Evolutionary conservation across 53 echinoderm and acorn worm species (phyloP), one percentile per base, ranked within the genome.

Genomic region (Astropecten irregularis): DNA sequence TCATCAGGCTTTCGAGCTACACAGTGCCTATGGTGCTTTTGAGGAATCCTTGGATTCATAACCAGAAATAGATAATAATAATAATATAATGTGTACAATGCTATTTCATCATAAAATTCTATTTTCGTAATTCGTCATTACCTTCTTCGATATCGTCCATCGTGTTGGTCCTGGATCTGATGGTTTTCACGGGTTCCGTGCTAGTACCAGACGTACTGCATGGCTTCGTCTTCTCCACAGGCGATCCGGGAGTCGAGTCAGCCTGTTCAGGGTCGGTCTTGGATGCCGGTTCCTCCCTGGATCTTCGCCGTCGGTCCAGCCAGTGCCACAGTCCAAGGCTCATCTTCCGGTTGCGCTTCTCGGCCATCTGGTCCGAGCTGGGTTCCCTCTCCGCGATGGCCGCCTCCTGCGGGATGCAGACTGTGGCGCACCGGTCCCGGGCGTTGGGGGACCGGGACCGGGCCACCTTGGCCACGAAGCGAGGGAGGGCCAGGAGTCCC

Each of bases 241-340:
- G 40, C n/a, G 70, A 50, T 2, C 27, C 69, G 19, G 59, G 70
- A 11, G 37, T 39, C 3, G 79, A 49, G 42, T 79, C 61, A 1
- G 79, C 37, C 31, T 79, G 79, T 3, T 79, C 79, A 28, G 52
- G 60, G 1, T 79, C 79, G 18, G 11, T 42, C 42, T 26, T 62
- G 57, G 56, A 57, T 21, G 9, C 82, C 0, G 84, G 84, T 28
- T 89, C 89, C 37, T 89, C 89, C 6, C 91, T 83, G 3, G 91
- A 91, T 30, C 88, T 87, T 27, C 91, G 83, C 18, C 91, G 50
- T 55, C 88, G 32, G 27, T 91, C 87, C 28, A 87, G 77, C 91
- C 91, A 91, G 22, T 88, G 83, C 91, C 91, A 91, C 33, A 91
- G 66, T 19, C 79, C 79, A n/a, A 79, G 62, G 47, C 91, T 91